Percentiles rank a stretch among this genome's conserved stretches.
Conservation (phyloP, 2,888 invertebrate genomes). For the Lucinisca nassula region DNA sequence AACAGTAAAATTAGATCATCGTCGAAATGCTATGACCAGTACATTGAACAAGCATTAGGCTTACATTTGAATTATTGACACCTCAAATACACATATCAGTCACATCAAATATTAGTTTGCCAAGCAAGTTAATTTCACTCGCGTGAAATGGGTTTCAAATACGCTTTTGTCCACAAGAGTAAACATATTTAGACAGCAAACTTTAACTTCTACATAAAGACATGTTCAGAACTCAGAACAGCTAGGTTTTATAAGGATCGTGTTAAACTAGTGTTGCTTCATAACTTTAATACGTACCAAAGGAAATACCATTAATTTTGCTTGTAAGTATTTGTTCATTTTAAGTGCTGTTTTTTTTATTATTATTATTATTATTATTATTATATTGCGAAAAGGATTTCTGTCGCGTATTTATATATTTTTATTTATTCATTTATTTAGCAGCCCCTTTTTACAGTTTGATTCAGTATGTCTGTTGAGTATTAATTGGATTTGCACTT, state of each 20-base stretch:
- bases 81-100: slow-evolving; percentile 12
- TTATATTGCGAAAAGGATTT: too few species aligned
- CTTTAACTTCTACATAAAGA: not conserved
- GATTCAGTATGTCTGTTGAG: too few species aligned
- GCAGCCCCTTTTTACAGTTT: too few species aligned
- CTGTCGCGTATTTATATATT: too few species aligned
- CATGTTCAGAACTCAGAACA: not conserved
- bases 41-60: not conserved
- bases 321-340: not conserved
- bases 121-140: slow-evolving; percentile 67
- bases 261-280: not conserved
- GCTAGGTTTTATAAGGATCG: not conserved
- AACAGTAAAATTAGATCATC: not conserved
- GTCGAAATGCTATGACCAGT: not conserved
- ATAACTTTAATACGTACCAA: not conserved
- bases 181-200: not conserved
- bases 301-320: not conserved
- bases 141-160: slow-evolving; percentile 43
- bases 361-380: too few species aligned
- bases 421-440: too few species aligned
- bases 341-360: not conserved
- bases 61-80: slow-evolving; percentile 12
- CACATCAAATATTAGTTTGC: slow-evolving; percentile 61
- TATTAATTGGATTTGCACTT: too few species aligned
- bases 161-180: not conserved